Percentiles rank a stretch among this genome's conserved stretches.
Conservation (phyloP, 2,113 vertebrate species). For the Emydura subglobosa region DNA sequence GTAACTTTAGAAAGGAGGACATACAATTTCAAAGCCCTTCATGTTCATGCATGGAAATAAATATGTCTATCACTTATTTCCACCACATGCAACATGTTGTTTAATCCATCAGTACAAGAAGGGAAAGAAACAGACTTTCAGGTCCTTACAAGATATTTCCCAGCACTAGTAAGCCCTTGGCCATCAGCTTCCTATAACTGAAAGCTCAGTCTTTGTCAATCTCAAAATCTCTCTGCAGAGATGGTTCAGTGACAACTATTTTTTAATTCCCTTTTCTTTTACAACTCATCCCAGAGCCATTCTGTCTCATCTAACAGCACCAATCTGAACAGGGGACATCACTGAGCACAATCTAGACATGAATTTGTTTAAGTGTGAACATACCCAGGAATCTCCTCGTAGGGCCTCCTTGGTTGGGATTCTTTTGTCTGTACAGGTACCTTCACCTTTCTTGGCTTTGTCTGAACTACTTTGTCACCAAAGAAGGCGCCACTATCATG, state of each 20-base stretch:
- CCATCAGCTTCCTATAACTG: background rate
- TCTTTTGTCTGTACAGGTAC: background rate
- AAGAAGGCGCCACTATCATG: background rate
- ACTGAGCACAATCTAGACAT: background rate
- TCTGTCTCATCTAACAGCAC: background rate
- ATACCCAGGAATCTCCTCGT: background rate
- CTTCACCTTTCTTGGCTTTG: conserved; percentile 8
- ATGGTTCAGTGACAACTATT: background rate
- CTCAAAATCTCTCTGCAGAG: background rate
- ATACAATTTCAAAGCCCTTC: background rate
- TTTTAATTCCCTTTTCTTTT: background rate
- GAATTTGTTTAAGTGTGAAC: background rate
- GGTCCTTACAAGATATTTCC: background rate
- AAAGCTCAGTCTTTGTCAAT: background rate
- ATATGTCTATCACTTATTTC: background rate
- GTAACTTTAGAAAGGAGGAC: rapidly evolving
- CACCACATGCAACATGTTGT: background rate
- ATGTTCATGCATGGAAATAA: conserved; percentile 9
- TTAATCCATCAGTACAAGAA: conserved; percentile 33
- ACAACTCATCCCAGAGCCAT: background rate
- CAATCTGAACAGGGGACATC: background rate
- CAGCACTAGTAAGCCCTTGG: background rate
- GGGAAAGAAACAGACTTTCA: conserved; percentile 2
- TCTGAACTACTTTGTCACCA: conserved; percentile 27
- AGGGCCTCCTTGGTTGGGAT: background rate